phyloP scores from a whole-genome alignment of 2,888 invertebrate genomes.

The Automeris io region DNA sequence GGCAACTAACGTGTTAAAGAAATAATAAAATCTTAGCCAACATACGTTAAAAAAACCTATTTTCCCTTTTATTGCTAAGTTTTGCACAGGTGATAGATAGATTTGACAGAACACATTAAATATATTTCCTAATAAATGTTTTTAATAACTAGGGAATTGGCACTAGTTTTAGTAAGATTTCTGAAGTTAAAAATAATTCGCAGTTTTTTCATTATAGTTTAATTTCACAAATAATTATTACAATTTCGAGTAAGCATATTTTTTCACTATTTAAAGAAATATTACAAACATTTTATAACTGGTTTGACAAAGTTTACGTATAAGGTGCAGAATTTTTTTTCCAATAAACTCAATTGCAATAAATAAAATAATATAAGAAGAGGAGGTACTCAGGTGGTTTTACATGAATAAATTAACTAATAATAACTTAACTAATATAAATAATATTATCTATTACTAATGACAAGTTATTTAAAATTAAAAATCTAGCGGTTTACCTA shows the following conservation, averaged over 20 bases:
- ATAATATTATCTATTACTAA: constrained; percentile 69
- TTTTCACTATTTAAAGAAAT: not conserved
- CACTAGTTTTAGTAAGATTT: no score
- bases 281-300: not conserved
- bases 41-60: no score
- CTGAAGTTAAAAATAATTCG: constrained; percentile 21
- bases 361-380: constrained; percentile 50
- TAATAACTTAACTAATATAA: constrained; percentile 70
- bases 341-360: constrained; percentile 11
- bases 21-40: no score
- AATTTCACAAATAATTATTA: constrained; percentile 29
- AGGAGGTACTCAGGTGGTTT: constrained; percentile 75
- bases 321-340: not conserved
- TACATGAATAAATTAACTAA: constrained; percentile 61
- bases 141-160: no score
- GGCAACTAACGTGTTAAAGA: no score
- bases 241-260: constrained; percentile 12
- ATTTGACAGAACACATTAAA: no score
- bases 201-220: constrained; percentile 30
- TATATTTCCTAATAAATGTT: no score
- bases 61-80: no score
- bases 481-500: constrained; percentile 69
- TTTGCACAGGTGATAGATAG: no score
- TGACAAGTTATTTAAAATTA: constrained; percentile 75
- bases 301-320: not conserved